Evolutionary conservation across 1,140 invertebrate species (phyloP).

Genomic region (Tyrophagus putrescentiae): DNA sequence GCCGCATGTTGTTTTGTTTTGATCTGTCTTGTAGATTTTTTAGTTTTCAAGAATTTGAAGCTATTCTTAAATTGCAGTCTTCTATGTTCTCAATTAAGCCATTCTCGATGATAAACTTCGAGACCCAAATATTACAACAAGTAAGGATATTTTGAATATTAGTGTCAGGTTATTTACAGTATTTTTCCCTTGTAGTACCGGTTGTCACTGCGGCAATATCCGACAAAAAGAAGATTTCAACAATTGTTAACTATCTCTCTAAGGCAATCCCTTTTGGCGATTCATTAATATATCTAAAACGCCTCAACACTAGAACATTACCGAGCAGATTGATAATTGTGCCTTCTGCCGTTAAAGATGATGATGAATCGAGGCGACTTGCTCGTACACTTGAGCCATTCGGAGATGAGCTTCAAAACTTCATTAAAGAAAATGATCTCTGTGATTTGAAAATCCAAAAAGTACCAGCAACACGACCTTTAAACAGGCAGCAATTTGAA

Average conservation of each 20-base stretch:
- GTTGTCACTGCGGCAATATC: not conserved
- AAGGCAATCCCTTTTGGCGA: not conserved
- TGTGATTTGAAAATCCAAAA: not conserved
- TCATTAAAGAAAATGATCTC: not conserved
- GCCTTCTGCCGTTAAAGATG: not conserved
- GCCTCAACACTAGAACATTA: not conserved
- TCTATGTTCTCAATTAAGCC: too few relatives aligned
- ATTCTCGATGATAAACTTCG: too few relatives aligned
- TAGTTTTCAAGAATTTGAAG: too few relatives aligned
- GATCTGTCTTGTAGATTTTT: too few relatives aligned
- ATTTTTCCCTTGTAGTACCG: not conserved
- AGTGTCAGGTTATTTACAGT: too few relatives aligned
- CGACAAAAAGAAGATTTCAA: not conserved
- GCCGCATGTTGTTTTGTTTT: too few relatives aligned
- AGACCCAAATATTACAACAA: too few relatives aligned
- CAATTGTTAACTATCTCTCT: slow-evolving; percentile 8
- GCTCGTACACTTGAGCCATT: not conserved
- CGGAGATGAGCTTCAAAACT: slow-evolving; percentile 1
- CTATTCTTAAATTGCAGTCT: too few relatives aligned
- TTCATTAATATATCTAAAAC: slow-evolving; percentile 6
- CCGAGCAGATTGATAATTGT: not conserved
- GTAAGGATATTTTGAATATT: too few relatives aligned
- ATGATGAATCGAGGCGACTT: too few relatives aligned
- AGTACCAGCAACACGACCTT: slow-evolving; percentile 46
- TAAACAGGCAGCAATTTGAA: slow-evolving; percentile 50